Conservation (phyloP, 2,797 vertebrate genomes). For the Gambelia wislizenii region DNA sequence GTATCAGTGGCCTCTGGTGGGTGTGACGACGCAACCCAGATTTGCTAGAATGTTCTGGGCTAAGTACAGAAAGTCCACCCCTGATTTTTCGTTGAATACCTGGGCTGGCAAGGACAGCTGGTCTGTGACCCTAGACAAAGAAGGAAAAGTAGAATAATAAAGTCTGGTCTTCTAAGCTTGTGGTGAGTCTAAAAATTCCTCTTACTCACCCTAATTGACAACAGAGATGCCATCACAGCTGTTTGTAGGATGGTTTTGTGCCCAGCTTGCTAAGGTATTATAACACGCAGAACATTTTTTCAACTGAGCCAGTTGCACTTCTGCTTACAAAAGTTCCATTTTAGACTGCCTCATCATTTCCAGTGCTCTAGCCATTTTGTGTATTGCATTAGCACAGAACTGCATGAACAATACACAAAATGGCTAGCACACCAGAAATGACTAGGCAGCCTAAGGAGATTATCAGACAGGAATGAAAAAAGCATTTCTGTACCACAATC, state of each 20-base stretch:
- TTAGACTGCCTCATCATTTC: neutral
- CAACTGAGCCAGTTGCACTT: neutral
- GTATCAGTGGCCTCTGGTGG: too few relatives aligned
- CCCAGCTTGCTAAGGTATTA: neutral
- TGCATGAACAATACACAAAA: neutral
- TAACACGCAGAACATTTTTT: neutral
- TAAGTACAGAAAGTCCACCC: too few relatives aligned
- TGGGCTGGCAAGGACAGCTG: too few relatives aligned
- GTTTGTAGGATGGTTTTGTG: neutral
- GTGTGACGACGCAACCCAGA: too few relatives aligned
- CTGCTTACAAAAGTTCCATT: neutral
- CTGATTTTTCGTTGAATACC: too few relatives aligned
- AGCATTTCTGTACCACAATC: neutral
- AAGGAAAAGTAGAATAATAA: too few relatives aligned
- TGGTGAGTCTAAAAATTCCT: neutral
- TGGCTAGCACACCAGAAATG: neutral
- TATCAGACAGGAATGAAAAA: too few relatives aligned
- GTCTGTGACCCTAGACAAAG: too few relatives aligned
- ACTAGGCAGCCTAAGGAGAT: too few relatives aligned
- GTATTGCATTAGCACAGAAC: neutral
- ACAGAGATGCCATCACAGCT: neutral
- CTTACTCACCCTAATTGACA: neutral
- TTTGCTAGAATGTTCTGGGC: too few relatives aligned
- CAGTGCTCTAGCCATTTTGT: neutral
- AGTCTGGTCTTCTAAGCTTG: too few relatives aligned